Percentiles rank a stretch among this genome's conserved stretches.
These are phyloP conservation scores for Cercocebus atys DNA, from an alignment of 2,113 vertebrate genomes.

Conservation along the genomic window DNA sequence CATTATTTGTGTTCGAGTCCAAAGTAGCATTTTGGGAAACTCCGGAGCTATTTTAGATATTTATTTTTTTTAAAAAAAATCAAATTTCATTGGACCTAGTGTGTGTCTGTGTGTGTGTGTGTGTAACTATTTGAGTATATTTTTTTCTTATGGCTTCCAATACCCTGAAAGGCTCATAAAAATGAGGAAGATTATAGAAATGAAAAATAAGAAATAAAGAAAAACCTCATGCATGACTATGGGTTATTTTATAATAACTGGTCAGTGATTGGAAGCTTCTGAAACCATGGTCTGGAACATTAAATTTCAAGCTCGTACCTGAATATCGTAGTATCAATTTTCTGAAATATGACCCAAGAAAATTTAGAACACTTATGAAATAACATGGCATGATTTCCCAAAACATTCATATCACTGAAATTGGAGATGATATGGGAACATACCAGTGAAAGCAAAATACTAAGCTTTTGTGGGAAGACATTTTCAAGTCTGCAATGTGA, in stretches of 20 bases:
- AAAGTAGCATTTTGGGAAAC: neutral
- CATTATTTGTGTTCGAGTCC: neutral
- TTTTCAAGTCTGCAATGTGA: neutral
- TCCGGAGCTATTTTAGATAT: neutral
- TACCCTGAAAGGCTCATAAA: neutral
- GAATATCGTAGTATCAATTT: conserved; percentile 3
- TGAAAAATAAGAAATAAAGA: conserved; percentile 1
- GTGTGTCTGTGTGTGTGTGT: neutral
- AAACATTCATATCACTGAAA: neutral
- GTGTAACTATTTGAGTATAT: neutral
- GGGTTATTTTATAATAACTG: neutral
- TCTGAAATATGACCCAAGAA: conserved; percentile 40
- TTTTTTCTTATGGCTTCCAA: neutral
- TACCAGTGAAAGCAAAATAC: neutral
- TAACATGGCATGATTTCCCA: neutral
- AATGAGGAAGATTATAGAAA: conserved; percentile 35
- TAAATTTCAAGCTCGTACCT: neutral
- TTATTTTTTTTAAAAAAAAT: neutral
- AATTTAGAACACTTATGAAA: conserved; percentile 18
- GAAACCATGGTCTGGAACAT: neutral
- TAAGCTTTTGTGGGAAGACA: neutral
- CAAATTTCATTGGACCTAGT: neutral
- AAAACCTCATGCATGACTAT: neutral
- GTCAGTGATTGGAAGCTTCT: neutral
- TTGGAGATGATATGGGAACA: neutral